Evolutionary conservation across 2,888 invertebrate species (phyloP).

Genomic region (Gibbula magus): DNA sequence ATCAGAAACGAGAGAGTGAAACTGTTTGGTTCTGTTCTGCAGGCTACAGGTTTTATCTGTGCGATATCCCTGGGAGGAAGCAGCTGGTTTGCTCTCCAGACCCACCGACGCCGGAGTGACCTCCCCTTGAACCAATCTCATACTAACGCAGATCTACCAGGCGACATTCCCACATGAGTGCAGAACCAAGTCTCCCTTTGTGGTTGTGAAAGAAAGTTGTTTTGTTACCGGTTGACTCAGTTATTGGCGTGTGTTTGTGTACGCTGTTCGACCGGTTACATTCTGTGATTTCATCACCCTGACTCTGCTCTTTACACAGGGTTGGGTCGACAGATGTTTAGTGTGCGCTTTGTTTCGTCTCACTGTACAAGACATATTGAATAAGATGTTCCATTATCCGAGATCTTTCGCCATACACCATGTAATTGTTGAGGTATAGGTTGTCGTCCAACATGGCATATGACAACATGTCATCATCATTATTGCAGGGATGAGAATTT

Average conservation of each 20-base stretch:
- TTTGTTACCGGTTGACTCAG: background rate
- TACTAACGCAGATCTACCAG: slow-evolving; percentile 47
- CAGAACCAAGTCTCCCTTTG: background rate
- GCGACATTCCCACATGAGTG: slow-evolving; percentile 48
- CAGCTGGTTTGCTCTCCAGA: slow-evolving; percentile 42
- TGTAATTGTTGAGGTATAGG: no score
- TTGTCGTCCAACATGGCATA: no score
- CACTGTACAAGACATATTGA: no score
- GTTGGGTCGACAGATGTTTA: background rate
- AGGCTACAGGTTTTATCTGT: slow-evolving; percentile 47
- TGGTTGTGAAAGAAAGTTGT: background rate
- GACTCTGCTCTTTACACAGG: background rate
- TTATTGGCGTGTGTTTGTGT: background rate
- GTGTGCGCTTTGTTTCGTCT: no score
- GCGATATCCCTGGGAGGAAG: slow-evolving; percentile 38
- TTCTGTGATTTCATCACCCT: background rate
- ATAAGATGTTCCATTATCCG: no score
- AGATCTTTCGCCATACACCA: no score
- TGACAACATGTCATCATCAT: no score
- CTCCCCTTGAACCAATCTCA: slow-evolving; percentile 39
- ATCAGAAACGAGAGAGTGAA: background rate
- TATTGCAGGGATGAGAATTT: no score
- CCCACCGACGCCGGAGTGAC: slow-evolving; percentile 36
- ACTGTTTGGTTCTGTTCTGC: slow-evolving; percentile 10
- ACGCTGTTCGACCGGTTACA: background rate